phyloP scores from a whole-genome alignment of 2,888 invertebrate species.

The Oscheius onirici region DNA sequence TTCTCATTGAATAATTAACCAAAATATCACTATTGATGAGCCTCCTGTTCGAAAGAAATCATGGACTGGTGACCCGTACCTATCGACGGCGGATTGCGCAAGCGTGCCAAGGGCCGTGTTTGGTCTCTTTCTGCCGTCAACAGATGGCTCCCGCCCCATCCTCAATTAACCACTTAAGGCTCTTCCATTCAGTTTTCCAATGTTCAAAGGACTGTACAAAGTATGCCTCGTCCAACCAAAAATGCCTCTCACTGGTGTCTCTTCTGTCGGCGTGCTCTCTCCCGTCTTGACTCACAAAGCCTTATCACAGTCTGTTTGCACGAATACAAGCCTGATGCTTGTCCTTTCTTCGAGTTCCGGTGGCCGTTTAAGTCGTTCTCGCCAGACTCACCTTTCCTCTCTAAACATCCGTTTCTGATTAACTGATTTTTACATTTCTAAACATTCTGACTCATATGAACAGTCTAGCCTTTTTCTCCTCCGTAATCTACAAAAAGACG shows the following conservation, averaged over 20 bases:
- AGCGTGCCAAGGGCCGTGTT: constrained; percentile 15
- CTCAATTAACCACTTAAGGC: constrained; percentile 30
- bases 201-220: background rate
- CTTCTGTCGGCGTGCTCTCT: background rate
- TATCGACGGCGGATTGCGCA: constrained; percentile 27
- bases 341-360: background rate
- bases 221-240: constrained; percentile 2
- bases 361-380: background rate
- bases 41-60: background rate
- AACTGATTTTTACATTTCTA: background rate
- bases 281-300: constrained; percentile 5
- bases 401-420: background rate
- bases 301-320: constrained; percentile 30
- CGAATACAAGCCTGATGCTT: constrained; percentile 13
- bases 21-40: background rate
- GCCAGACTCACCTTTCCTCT: background rate
- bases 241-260: constrained; percentile 10
- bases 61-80: constrained; percentile 1
- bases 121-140: constrained; percentile 18
- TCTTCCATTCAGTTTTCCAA: background rate
- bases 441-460: too few relatives aligned
- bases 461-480: too few relatives aligned
- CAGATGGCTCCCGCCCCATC: constrained; percentile 26
- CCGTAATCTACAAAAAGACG: too few relatives aligned
- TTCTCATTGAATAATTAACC: background rate